Base-by-base conservation (phyloP, 2,797 vertebrate genomes). In the Astyanax mexicanus region DNA sequence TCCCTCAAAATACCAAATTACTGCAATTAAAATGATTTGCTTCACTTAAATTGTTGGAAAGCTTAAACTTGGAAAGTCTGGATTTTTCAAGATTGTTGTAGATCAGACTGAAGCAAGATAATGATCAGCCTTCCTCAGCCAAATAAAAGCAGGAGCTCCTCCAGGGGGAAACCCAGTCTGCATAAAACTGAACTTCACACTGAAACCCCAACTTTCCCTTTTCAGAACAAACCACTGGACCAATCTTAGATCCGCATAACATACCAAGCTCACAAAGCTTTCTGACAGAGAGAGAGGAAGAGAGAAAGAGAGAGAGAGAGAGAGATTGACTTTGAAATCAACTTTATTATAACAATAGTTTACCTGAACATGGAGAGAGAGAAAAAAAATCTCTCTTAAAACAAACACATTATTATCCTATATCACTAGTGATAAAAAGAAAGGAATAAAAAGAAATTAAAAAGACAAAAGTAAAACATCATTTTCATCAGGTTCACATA, bases 81-180 rank as follows among this genome's bases (percentile, higher is more conserved):
- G n/a, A n/a, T n/a, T n/a, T n/a, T n/a, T n/a, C n/a, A n/a, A n/a
- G n/a, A n/a, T 85, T 87, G 86, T 85, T 75, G 85, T 86, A 81
- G 80, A 82, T 82, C 83, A 88, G 87, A 86, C 87, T 81, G 81
- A 84, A 87, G 85, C 75, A 13, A 84, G 79, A 76, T 92, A 93
- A 93, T 92, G 89, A 90, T 76, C 81, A 83, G 92, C 84, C 83
- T 87, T 72, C 74, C 37, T 21, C 6, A 84, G 86, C 90, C 85
- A 83, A 88, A 79, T n/a, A 71, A 81, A 89, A 83, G 81, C 85
- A 84, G 84, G 84, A 86, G 72, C 83, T 76, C 54, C 86, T 66
- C 47, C 51, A 44, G 5, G 35, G 25, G 61, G 38, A 70, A 54
- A 69, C 32, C 37, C 52, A n/a, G 4, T 67, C 15, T 40, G 21